phyloP scores from a whole-genome alignment of 2,888 invertebrate species.

The Erpobdella octoculata region DNA sequence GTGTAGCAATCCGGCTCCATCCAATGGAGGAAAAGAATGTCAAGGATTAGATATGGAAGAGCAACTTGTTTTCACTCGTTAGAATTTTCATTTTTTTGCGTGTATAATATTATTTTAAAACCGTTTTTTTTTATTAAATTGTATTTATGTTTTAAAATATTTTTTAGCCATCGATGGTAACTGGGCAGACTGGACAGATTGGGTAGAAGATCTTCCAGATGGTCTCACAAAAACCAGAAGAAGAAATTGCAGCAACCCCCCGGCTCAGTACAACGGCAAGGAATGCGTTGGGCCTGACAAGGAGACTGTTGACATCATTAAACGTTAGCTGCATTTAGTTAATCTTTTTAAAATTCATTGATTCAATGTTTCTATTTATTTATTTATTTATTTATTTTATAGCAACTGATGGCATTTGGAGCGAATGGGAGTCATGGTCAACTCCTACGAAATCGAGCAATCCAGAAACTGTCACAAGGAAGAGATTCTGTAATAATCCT shows the following conservation, averaged over 20 bases:
- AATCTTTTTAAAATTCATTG: background rate
- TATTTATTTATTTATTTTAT: too few relatives aligned
- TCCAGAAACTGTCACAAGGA: background rate
- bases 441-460: background rate
- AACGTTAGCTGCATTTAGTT: background rate
- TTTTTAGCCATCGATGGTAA: conserved; percentile 8
- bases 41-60: conserved; percentile 9
- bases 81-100: background rate
- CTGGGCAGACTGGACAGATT: conserved; percentile 10
- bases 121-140: background rate
- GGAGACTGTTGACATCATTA: background rate
- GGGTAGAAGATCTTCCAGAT: background rate
- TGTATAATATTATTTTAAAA: background rate
- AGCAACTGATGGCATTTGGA: conserved; percentile 14
- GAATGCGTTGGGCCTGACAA: conserved; percentile 8
- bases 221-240: background rate
- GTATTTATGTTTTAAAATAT: background rate
- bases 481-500: conserved; percentile 21
- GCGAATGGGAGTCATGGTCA: conserved; percentile 12
- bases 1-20: conserved; percentile 22
- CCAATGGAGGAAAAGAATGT: background rate
- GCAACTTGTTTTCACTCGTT: background rate
- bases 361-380: too few relatives aligned
- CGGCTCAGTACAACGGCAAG: conserved; percentile 2
- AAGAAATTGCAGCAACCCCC: background rate